These are phyloP conservation scores for Aphyosemion australe DNA, from an alignment of 2,113 vertebrate genomes.

Conservation along the genomic window DNA sequence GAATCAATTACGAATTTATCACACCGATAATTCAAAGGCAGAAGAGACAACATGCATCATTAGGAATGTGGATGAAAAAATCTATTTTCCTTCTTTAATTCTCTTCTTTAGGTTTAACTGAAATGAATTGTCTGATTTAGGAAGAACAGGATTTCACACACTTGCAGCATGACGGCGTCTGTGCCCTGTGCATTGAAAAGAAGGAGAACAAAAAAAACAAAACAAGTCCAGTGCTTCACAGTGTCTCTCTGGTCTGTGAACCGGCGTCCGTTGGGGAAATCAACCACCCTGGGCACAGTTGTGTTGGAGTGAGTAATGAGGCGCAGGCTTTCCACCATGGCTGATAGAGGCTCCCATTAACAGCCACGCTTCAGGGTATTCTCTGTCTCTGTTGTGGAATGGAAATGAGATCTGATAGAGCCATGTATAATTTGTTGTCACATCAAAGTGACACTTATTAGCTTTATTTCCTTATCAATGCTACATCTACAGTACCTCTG, in stretches of 20 bases:
- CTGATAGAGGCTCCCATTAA: slow-evolving; percentile 78
- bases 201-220: slow-evolving; percentile 7
- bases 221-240: slow-evolving; percentile 54
- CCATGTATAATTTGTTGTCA: slow-evolving; percentile 78
- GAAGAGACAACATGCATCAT: slow-evolving; percentile 10
- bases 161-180: slow-evolving; percentile 58
- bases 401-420: slow-evolving; percentile 77
- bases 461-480: slow-evolving; percentile 74
- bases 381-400: slow-evolving; percentile 67
- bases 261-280: slow-evolving; percentile 65
- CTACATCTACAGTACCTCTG: slow-evolving; percentile 69
- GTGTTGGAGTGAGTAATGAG: slow-evolving; percentile 77
- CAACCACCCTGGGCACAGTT: slow-evolving; percentile 74
- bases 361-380: slow-evolving; percentile 77
- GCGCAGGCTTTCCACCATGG: slow-evolving; percentile 64
- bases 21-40: slow-evolving; percentile 3
- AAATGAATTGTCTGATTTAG: slow-evolving; percentile 55
- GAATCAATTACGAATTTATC: slow-evolving; percentile 16
- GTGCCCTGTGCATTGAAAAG: slow-evolving; percentile 40
- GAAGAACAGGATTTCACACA: slow-evolving; percentile 37
- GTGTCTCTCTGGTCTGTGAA: slow-evolving; percentile 66
- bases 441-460: slow-evolving; percentile 80
- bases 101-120: slow-evolving; percentile 2
- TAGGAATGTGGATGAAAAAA: neutral
- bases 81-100: too few species aligned